Conservation (phyloP, 2,888 invertebrate genomes). For the Zaprionus lineosus region DNA sequence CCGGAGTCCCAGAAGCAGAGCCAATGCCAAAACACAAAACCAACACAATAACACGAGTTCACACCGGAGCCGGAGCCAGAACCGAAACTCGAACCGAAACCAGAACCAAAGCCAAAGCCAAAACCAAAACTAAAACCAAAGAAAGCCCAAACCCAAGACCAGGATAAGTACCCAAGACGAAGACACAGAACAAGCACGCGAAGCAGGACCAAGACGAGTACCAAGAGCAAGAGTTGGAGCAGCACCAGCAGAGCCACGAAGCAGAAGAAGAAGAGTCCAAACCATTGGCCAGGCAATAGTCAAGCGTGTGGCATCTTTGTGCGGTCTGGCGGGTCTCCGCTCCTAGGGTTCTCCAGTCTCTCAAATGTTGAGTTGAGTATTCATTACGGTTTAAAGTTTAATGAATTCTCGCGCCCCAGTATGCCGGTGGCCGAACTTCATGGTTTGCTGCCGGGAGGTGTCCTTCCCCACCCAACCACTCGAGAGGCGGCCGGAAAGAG, state of each 20-base stretch:
- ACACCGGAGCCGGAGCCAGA: slow-evolving; percentile 5
- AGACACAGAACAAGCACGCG: too few species aligned
- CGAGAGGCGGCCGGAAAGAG: too few species aligned
- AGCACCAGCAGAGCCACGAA: too few species aligned
- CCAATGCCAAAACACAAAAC: too few species aligned
- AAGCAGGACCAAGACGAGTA: too few species aligned
- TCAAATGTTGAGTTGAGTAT: slow-evolving; percentile 47
- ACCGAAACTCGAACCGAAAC: slow-evolving; percentile 4
- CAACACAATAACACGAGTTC: too few species aligned
- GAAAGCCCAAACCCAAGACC: slow-evolving; percentile 14
- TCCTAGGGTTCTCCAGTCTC: slow-evolving; percentile 35
- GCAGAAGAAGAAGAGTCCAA: too few species aligned
- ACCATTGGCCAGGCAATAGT: too few species aligned
- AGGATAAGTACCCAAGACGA: too few species aligned
- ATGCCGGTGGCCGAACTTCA: slow-evolving; percentile 6
- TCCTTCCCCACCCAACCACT: too few species aligned
- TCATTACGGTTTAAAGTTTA: slow-evolving; percentile 62
- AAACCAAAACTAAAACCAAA: slow-evolving; percentile 6
- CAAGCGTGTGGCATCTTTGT: slow-evolving; percentile 1
- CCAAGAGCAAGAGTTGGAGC: too few species aligned
- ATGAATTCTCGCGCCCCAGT: slow-evolving; percentile 50
- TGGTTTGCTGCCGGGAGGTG: slow-evolving; percentile 6
- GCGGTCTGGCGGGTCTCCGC: slow-evolving; percentile 6
- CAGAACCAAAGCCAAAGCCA: slow-evolving; percentile 6
- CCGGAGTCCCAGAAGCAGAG: neutral